Conservation (phyloP, 2,888 invertebrate genomes). For the Trichacis sp. region DNA sequence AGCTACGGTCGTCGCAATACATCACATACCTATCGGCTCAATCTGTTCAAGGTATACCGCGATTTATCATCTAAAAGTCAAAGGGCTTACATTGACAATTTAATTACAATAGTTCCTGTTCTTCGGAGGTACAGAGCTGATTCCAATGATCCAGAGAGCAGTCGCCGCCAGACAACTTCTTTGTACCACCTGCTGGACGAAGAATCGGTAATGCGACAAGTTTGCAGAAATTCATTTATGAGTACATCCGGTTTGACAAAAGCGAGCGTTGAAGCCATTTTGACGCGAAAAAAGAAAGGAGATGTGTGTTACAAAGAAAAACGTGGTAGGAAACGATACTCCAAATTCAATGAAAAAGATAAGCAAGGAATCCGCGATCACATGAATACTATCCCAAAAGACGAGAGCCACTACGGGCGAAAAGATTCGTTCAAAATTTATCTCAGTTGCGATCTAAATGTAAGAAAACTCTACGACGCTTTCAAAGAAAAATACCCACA, state of each 20-base stretch:
- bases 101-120: too few relatives aligned
- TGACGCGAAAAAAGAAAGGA: too few relatives aligned
- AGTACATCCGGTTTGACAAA: too few relatives aligned
- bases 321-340: not conserved
- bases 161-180: not conserved
- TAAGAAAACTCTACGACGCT: not conserved
- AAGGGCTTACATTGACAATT: too few relatives aligned
- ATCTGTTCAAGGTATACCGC: too few relatives aligned
- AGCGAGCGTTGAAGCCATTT: too few relatives aligned
- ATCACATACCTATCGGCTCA: not conserved
- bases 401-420: slow-evolving; percentile 4
- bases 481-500: not conserved
- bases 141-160: not conserved
- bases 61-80: too few relatives aligned
- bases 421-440: not conserved
- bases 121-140: too few relatives aligned
- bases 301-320: not conserved
- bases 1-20: not conserved
- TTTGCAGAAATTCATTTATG: not conserved
- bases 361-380: not conserved
- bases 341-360: not conserved
- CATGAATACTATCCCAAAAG: not conserved
- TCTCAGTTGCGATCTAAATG: not conserved
- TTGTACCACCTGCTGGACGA: not conserved
- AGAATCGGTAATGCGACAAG: not conserved